phyloP scores from a whole-genome alignment of 2,113 vertebrate species.

The Rousettus leschenaultii region DNA sequence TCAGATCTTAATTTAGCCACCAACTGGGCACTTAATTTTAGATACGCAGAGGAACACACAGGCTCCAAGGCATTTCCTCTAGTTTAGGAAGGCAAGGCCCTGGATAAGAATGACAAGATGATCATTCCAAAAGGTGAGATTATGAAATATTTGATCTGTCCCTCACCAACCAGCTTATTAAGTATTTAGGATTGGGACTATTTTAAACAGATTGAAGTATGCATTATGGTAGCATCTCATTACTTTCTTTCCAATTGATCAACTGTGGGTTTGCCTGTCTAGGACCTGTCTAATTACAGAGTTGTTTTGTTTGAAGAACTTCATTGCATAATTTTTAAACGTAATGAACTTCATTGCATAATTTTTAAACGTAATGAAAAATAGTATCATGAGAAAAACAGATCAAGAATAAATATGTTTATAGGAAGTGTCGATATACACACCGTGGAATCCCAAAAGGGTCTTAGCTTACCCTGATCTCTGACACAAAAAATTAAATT shows the following conservation, averaged over 20 bases:
- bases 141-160: slow-evolving; percentile 73
- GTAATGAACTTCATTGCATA: slow-evolving; percentile 43
- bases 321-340: slow-evolving; percentile 24
- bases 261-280: slow-evolving; percentile 34
- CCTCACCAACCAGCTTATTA: slow-evolving; percentile 60
- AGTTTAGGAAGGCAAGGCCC: slow-evolving; percentile 80
- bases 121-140: slow-evolving; percentile 85
- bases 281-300: slow-evolving; percentile 58
- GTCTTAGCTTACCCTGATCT: neutral
- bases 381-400: neutral
- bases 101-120: slow-evolving; percentile 79
- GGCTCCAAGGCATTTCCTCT: slow-evolving; percentile 77
- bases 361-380: slow-evolving; percentile 21
- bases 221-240: slow-evolving; percentile 45
- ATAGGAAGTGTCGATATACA: neutral
- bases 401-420: neutral
- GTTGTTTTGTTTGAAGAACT: slow-evolving; percentile 68
- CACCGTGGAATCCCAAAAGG: neutral
- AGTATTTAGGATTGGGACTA: slow-evolving; percentile 62
- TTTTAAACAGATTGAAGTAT: slow-evolving; percentile 44
- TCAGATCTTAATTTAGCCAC: slow-evolving; percentile 88
- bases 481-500: neutral
- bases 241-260: slow-evolving; percentile 61
- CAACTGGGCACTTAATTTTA: slow-evolving; percentile 87
- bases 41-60: slow-evolving; percentile 81